These are phyloP conservation scores for Platycnemis pennipes DNA, from an alignment of 2,888 invertebrate species.

Conservation along the genomic window DNA sequence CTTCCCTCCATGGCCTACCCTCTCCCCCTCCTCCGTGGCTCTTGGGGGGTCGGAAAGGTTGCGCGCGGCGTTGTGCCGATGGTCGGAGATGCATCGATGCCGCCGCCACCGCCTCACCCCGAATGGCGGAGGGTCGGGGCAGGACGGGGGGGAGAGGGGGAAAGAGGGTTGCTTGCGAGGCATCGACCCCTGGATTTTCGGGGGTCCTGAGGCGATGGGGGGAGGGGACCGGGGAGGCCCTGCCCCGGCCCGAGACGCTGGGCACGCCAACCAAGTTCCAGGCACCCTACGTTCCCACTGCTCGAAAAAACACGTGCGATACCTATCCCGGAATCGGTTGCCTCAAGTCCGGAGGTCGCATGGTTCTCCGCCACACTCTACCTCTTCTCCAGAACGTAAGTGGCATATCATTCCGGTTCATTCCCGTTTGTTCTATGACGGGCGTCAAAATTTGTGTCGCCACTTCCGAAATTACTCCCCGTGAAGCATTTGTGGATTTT, in stretches of 20 bases:
- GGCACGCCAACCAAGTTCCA: not conserved
- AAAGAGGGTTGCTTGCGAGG: not conserved
- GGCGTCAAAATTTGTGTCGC: too few species aligned
- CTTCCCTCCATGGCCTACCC: conserved; percentile 8
- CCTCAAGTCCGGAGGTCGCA: not conserved
- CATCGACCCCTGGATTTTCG: conserved; percentile 32
- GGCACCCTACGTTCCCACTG: not conserved
- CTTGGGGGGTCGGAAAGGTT: not conserved
- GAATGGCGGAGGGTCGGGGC: not conserved
- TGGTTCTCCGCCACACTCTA: too few species aligned
- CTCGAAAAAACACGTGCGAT: not conserved
- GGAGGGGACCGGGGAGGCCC: not conserved
- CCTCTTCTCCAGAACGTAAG: too few species aligned
- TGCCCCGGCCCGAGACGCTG: not conserved
- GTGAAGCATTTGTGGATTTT: too few species aligned
- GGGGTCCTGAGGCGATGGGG: not conserved
- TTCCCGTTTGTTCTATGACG: too few species aligned
- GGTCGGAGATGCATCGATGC: not conserved
- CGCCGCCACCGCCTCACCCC: not conserved
- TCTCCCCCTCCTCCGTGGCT: conserved; percentile 11
- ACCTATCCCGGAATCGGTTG: not conserved
- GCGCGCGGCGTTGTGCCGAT: not conserved
- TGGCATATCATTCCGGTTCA: too few species aligned
- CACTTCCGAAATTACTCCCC: too few species aligned
- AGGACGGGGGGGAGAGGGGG: not conserved